phyloP scores from a whole-genome alignment of 2,888 invertebrate species.

The Anarsia innoxiella region DNA sequence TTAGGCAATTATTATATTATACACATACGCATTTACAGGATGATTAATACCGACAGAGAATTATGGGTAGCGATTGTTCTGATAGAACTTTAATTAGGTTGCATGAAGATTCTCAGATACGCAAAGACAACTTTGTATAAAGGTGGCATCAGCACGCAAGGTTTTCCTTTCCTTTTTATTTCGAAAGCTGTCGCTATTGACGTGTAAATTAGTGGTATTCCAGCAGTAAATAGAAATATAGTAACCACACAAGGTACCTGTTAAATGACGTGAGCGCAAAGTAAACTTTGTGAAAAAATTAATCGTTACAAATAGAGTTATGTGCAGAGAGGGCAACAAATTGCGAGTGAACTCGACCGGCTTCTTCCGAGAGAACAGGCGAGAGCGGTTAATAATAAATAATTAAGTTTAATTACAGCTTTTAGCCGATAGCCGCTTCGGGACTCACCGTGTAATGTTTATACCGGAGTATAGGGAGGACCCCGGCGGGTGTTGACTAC shows the following conservation, averaged over 20 bases:
- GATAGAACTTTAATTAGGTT: no score
- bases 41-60: no score
- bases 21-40: no score
- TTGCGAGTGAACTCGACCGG: constrained; percentile 31
- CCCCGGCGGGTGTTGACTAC: constrained; percentile 19
- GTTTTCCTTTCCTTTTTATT: no score
- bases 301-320: constrained; percentile 48
- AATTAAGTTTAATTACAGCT: constrained; percentile 68
- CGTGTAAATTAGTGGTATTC: no score
- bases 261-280: not conserved
- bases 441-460: constrained; percentile 34
- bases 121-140: no score
- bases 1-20: no score
- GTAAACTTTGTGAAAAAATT: constrained; percentile 15
- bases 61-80: no score
- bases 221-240: not conserved
- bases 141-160: no score
- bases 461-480: constrained; percentile 15
- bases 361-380: constrained; percentile 42
- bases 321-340: constrained; percentile 32
- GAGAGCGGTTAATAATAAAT: constrained; percentile 63
- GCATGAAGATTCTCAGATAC: no score
- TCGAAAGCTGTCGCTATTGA: no score
- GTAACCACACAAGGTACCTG: not conserved
- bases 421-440: constrained; percentile 47